Conservation (phyloP, 2,888 invertebrate genomes). For the Ecliptopera silaceata region DNA sequence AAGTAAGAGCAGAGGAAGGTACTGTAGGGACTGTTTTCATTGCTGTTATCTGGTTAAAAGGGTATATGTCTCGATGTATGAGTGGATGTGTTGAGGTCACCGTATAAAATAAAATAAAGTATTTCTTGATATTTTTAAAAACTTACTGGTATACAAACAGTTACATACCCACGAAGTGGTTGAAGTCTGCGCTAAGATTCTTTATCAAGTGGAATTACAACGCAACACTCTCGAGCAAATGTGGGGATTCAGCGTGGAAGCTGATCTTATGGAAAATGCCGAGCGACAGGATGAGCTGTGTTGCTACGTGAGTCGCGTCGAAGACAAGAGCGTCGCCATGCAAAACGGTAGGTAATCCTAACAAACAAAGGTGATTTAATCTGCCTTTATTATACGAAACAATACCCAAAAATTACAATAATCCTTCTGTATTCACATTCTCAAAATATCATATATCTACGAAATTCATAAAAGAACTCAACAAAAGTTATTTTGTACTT, state of each 20-base stretch:
- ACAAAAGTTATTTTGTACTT: constrained; percentile 29
- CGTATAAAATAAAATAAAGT: too few species aligned
- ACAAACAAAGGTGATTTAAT: constrained; percentile 19
- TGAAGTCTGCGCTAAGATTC: constrained; percentile 97
- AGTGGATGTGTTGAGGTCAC: too few species aligned
- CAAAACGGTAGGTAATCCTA: constrained; percentile 89
- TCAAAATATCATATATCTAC: constrained; percentile 23
- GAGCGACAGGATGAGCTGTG: constrained; percentile 98
- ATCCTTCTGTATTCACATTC: constrained; percentile 20
- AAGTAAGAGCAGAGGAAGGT: too few species aligned
- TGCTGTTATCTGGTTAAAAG: too few species aligned
- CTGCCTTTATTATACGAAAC: constrained; percentile 12
- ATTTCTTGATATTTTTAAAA: too few species aligned
- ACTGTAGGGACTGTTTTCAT: too few species aligned
- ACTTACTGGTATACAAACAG: constrained; percentile 69
- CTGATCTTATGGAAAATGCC: constrained; percentile 97
- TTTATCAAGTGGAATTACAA: constrained; percentile 97
- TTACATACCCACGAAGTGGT: constrained; percentile 96
- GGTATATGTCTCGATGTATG: too few species aligned
- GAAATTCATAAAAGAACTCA: constrained; percentile 26
- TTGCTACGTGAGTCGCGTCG: constrained; percentile 98
- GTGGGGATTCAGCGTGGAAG: constrained; percentile 99
- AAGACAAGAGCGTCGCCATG: constrained; percentile 97
- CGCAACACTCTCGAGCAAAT: constrained; percentile 95
- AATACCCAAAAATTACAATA: constrained; percentile 24